Conservation (phyloP, 2,888 invertebrate species). For the Melinaea marsaeus region DNA sequence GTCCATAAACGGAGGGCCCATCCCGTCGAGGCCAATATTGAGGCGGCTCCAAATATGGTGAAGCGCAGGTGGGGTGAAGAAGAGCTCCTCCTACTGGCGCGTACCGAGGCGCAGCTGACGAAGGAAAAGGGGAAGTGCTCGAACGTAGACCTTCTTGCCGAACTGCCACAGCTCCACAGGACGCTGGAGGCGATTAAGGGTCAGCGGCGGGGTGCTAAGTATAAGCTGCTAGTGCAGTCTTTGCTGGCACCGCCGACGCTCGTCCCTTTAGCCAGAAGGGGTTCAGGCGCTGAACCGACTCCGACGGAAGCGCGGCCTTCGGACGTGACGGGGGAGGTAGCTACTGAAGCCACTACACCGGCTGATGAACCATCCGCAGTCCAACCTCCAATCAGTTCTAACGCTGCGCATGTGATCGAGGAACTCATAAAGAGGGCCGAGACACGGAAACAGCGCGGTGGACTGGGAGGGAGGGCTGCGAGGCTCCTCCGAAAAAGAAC, state of each 20-base stretch:
- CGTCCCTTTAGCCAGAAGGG: conserved; percentile 16
- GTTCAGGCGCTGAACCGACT: conserved; percentile 19
- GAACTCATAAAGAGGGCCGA: conserved; percentile 14
- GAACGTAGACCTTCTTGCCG: conserved; percentile 16
- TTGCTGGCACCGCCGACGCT: too few relatives aligned
- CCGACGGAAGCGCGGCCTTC: neutral
- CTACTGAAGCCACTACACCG: too few relatives aligned
- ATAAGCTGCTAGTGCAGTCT: too few relatives aligned
- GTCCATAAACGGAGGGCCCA: conserved; percentile 26
- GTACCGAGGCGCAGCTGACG: too few relatives aligned
- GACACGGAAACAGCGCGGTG: neutral
- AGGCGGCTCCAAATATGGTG: conserved; percentile 26
- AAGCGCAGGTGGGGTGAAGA: conserved; percentile 32
- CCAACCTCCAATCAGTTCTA: neutral
- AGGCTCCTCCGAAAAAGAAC: conserved; percentile 2
- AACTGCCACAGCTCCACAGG: too few relatives aligned
- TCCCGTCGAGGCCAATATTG: conserved; percentile 27
- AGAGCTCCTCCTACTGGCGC: conserved; percentile 22
- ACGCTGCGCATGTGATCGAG: conserved; percentile 5
- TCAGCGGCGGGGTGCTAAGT: too few relatives aligned
- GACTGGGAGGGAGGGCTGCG: conserved; percentile 10
- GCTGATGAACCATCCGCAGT: too few relatives aligned
- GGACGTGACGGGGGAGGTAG: too few relatives aligned
- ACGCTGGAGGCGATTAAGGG: too few relatives aligned
- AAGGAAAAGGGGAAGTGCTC: conserved; percentile 14